Evolutionary conservation across 2,888 invertebrate genomes (phyloP).

Genomic region (Helobdella robusta): DNA sequence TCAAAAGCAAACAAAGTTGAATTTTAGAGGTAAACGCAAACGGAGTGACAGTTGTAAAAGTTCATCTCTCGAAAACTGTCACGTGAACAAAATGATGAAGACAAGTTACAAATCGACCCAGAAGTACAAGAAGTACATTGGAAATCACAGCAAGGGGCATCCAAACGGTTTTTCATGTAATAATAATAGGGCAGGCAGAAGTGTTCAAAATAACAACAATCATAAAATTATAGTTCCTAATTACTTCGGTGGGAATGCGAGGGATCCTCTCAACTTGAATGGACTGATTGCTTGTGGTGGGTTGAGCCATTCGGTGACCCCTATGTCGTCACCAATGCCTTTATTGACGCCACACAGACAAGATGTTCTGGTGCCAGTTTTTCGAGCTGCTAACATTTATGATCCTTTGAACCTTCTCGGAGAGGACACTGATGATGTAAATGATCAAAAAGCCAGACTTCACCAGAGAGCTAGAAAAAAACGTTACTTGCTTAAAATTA

Average conservation of each 20-base stretch:
- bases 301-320: conserved; percentile 69
- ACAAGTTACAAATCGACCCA: background rate
- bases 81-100: background rate
- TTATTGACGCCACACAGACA: conserved; percentile 67
- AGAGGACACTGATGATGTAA: conserved; percentile 42
- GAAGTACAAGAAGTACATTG: background rate
- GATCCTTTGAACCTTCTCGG: conserved; percentile 73
- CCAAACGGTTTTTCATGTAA: no score
- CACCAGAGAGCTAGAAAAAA: conserved; percentile 37
- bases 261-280: conserved; percentile 84
- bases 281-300: conserved; percentile 59
- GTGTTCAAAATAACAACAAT: no score
- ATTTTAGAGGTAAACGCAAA: conserved; percentile 12
- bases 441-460: conserved; percentile 28
- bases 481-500: conserved; percentile 16
- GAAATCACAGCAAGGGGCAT: conserved; percentile 7
- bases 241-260: conserved; percentile 82
- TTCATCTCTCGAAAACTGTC: conserved; percentile 6
- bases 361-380: conserved; percentile 82
- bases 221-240: conserved; percentile 67
- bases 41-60: conserved; percentile 13
- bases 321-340: conserved; percentile 70
- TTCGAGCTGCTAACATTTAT: conserved; percentile 71
- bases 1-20: no score
- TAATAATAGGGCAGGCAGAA: no score